Conservation (phyloP, 1,140 invertebrate species). For the Caenorhabditis remanei region DNA sequence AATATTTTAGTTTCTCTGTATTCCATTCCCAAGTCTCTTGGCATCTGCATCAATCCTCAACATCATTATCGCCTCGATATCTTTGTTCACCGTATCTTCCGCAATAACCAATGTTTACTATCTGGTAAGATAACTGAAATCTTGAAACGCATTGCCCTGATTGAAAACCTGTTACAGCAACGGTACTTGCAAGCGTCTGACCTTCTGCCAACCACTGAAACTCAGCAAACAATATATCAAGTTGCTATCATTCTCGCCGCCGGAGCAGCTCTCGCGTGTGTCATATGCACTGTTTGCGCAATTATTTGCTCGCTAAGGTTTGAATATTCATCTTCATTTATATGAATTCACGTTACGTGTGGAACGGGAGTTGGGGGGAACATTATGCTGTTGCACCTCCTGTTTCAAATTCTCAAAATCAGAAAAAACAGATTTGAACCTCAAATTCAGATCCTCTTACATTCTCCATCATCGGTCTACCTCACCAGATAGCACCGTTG, state of each 20-base stretch:
- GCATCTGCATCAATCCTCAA: conserved; percentile 73
- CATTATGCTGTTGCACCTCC: too few relatives aligned
- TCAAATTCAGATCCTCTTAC: conserved; percentile 69
- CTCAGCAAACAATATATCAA: conserved; percentile 69
- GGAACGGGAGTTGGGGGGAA: too few relatives aligned
- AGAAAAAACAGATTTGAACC: not conserved
- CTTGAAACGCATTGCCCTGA: not conserved
- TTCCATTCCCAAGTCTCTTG: conserved; percentile 67
- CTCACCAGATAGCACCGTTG: conserved; percentile 67
- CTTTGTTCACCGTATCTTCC: conserved; percentile 73
- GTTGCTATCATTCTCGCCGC: conserved; percentile 75
- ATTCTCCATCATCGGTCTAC: conserved; percentile 69
- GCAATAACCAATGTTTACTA: conserved; percentile 77
- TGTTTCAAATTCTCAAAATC: not conserved
- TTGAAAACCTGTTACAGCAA: conserved; percentile 38
- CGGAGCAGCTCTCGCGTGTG: conserved; percentile 70
- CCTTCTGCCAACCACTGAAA: conserved; percentile 63
- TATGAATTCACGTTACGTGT: not conserved
- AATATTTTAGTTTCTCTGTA: conserved; percentile 39
- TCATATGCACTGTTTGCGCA: conserved; percentile 68
- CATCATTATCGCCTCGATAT: conserved; percentile 71
- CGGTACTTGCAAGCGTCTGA: conserved; percentile 61
- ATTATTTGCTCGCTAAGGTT: conserved; percentile 68
- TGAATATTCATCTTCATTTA: conserved; percentile 20
- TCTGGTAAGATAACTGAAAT: conserved; percentile 65